Evolutionary conservation across 1,140 invertebrate species (phyloP).

Genomic region (Drosophila punjabiensis): DNA sequence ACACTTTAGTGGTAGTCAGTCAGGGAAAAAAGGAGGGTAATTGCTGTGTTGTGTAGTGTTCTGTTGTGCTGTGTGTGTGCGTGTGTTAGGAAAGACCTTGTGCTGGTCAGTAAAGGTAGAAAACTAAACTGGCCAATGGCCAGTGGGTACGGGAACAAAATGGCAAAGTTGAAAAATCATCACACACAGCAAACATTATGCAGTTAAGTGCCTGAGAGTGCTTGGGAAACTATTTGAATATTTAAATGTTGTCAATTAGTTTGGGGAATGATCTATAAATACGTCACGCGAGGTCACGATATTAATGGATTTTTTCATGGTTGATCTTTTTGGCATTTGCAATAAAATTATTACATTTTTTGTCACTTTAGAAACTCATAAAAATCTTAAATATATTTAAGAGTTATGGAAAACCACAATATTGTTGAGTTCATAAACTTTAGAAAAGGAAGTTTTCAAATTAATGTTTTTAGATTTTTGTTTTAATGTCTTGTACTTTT

Average conservation of each 20-base stretch:
- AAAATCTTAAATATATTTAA: not conserved
- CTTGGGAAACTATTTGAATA: constrained; percentile 20
- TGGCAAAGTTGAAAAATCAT: constrained; percentile 40
- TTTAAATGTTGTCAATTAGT: not conserved
- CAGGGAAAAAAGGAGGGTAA: constrained; percentile 18
- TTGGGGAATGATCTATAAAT: not conserved
- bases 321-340: not conserved
- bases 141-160: constrained; percentile 40
- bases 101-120: constrained; percentile 66
- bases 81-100: constrained; percentile 35
- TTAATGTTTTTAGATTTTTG: no score
- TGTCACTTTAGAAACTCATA: not conserved
- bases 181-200: not conserved
- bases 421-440: no score
- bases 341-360: not conserved
- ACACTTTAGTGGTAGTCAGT: constrained; percentile 17
- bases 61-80: not conserved
- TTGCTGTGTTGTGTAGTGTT: not conserved
- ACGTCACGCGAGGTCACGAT: not conserved
- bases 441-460: no score
- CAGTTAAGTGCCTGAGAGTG: constrained; percentile 50
- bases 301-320: not conserved
- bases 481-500: no score
- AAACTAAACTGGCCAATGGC: constrained; percentile 58
- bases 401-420: no score